Conservation (phyloP, 2,797 vertebrate genomes). For the Phoeniculus purpureus region DNA sequence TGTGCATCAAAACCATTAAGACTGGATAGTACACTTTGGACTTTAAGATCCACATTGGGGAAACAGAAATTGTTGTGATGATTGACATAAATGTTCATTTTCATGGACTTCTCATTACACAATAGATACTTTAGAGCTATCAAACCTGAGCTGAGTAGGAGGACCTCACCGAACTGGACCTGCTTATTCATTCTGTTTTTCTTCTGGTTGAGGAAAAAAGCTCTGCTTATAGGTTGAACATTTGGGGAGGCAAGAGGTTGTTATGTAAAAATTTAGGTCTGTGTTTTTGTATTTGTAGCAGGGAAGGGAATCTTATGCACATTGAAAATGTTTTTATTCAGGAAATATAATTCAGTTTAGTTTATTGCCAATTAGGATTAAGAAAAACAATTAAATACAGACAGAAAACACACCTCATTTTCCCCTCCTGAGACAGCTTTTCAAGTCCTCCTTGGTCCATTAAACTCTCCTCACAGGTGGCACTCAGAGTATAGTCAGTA, state of each 20-base stretch:
- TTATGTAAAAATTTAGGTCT: not conserved
- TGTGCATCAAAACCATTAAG: not conserved
- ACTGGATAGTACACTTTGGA: not conserved
- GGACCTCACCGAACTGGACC: not conserved
- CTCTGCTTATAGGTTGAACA: not conserved
- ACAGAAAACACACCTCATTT: not conserved
- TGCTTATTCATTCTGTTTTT: not conserved
- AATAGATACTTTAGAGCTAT: not conserved
- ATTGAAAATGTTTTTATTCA: not conserved
- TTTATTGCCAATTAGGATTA: not conserved
- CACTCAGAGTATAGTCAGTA: not conserved
- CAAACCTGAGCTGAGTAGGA: not conserved
- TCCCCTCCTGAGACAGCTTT: not conserved
- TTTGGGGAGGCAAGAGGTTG: not conserved
- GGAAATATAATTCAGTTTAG: not conserved
- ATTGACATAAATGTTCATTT: not conserved
- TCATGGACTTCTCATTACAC: not conserved
- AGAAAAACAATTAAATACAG: not conserved
- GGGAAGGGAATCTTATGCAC: not conserved
- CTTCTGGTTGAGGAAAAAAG: not conserved
- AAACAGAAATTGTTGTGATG: not conserved
- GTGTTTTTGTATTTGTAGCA: not conserved
- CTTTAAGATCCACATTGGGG: fast-evolving
- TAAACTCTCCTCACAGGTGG: not conserved
- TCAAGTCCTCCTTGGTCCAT: not conserved